These are phyloP conservation scores for Tetrapedia diversipes DNA, from an alignment of 2,888 invertebrate genomes.

Conservation along the genomic window DNA sequence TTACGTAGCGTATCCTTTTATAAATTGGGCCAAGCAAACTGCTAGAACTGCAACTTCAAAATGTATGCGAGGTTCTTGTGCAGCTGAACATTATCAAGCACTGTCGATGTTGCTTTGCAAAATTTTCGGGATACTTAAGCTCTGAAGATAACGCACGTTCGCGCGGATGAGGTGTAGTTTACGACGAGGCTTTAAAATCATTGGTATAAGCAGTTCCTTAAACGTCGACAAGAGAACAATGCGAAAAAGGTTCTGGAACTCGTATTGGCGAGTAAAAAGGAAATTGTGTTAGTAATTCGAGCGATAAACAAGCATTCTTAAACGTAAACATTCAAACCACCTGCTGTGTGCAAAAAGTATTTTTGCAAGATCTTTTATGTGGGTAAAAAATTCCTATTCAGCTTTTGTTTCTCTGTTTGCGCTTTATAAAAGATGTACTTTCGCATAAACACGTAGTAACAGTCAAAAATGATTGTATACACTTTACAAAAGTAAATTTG, in stretches of 20 bases:
- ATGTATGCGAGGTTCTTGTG: neutral
- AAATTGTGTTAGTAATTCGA: neutral
- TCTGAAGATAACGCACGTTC: constrained; percentile 2
- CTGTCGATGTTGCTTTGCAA: neutral
- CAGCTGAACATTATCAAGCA: neutral
- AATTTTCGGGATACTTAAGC: neutral
- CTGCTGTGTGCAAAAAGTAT: too few species aligned
- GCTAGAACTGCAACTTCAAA: neutral
- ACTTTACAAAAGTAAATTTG: too few species aligned
- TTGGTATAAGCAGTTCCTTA: neutral
- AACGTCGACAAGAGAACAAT: neutral
- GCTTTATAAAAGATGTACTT: too few species aligned
- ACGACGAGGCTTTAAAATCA: neutral
- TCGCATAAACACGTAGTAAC: too few species aligned
- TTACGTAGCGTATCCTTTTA: neutral
- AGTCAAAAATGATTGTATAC: too few species aligned
- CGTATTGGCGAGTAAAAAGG: too few species aligned
- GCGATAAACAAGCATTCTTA: too few species aligned
- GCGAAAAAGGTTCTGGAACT: too few species aligned
- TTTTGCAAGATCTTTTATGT: too few species aligned
- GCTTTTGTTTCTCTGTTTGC: too few species aligned
- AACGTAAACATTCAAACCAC: too few species aligned
- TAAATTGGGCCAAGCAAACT: neutral
- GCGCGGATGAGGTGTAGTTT: neutral
- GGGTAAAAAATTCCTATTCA: too few species aligned